phyloP scores from a whole-genome alignment of 2,888 invertebrate genomes.

The Empis livida region DNA sequence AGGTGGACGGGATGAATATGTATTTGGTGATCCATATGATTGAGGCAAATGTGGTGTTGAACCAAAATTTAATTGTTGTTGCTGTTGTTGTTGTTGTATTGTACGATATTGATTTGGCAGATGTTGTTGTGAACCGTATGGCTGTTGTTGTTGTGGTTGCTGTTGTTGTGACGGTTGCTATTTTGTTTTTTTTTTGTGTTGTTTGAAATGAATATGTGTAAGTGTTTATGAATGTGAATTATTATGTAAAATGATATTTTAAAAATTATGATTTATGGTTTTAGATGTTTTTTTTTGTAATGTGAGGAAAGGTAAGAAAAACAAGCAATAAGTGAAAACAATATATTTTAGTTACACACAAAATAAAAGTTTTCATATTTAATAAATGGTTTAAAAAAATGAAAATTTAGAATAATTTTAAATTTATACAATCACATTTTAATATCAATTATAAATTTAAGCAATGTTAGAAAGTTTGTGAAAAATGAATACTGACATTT shows the following conservation, averaged over 20 bases:
- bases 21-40: conserved; percentile 26
- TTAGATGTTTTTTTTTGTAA: no score
- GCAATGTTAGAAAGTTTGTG: no score
- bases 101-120: conserved; percentile 35
- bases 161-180: no score
- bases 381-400: no score
- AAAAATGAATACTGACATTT: no score
- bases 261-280: not conserved
- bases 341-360: not conserved
- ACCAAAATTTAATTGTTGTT: conserved; percentile 27
- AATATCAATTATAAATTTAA: no score
- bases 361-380: no score
- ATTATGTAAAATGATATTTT: not conserved
- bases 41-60: conserved; percentile 35
- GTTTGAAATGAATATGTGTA: not conserved
- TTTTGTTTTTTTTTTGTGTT: not conserved
- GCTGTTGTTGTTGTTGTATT: conserved; percentile 25
- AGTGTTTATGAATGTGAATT: not conserved
- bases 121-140: conserved; percentile 41
- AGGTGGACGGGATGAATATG: conserved; percentile 31
- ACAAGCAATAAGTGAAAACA: not conserved
- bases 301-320: not conserved
- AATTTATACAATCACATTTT: not conserved
- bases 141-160: conserved; percentile 28
- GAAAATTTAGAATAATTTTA: not conserved